A percentile compares a stretch with the other conserved stretches of the same genome.
Evolutionary conservation across 1,140 invertebrate genomes (phyloP).

Genomic region (Chlorops oryzae): DNA sequence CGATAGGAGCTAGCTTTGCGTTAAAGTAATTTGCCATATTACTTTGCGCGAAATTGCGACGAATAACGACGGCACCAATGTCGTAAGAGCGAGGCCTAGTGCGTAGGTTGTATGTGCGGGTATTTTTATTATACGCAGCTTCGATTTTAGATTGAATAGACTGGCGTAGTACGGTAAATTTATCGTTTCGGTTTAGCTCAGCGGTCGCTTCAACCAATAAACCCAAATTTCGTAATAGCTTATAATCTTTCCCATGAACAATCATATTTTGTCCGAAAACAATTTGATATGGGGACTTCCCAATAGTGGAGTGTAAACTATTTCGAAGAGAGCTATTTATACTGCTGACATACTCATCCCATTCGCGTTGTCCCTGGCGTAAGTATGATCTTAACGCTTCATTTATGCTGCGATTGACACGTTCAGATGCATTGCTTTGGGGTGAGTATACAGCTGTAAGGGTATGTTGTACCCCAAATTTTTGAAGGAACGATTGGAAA

Average conservation of each 20-base stretch:
- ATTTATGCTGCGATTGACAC: conserved; percentile 6
- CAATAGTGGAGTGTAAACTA: background rate
- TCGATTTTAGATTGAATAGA: too few species aligned
- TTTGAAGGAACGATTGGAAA: background rate
- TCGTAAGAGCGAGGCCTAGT: too few species aligned
- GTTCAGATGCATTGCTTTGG: conserved; percentile 4
- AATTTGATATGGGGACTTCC: conserved; percentile 1
- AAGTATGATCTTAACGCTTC: background rate
- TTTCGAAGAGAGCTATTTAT: background rate
- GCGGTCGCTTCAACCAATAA: too few species aligned
- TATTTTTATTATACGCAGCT: too few species aligned
- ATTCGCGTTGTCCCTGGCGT: background rate
- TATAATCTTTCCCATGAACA: background rate
- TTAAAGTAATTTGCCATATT: too few species aligned
- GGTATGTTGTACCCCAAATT: conserved; percentile 5
- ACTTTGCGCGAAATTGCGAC: background rate
- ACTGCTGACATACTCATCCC: background rate
- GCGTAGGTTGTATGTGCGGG: too few species aligned
- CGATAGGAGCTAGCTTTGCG: background rate
- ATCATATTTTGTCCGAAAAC: conserved; percentile 10
- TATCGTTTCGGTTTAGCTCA: too few species aligned
- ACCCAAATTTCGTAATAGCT: background rate
- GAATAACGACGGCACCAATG: background rate
- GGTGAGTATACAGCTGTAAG: conserved; percentile 5
- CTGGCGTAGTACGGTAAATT: too few species aligned